Base-by-base conservation (phyloP, 2,797 vertebrate species). In the Erethizon dorsatum region DNA sequence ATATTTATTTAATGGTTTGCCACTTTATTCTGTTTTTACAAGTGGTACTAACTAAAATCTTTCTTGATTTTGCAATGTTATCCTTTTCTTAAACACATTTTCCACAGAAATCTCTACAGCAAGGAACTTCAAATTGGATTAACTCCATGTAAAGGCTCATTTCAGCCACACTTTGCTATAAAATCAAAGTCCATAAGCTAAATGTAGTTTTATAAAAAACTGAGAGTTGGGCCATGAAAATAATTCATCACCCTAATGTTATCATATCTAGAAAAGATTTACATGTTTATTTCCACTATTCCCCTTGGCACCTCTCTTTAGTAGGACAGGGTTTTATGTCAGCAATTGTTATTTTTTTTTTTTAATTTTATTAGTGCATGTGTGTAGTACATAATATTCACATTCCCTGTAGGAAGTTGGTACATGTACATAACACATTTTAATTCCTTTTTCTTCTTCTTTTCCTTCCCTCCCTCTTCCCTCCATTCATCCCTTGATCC, bases 1-100 rank as follows among this genome's bases (percentile, higher is more conserved):
- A 41, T 78, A 85, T 93, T 94, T 90, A 79, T 85, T 96, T 82
- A 95, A 59, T 57, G 88, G 88, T 50, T n/a, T 50, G 45, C 57
- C 26, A 83, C 54, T 73, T 94, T 83, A 59, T 69, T 83, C 65
- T 96, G 69, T 82, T 94, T 94, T 90, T 28, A 69, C 10, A 89
- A 93, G 83, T 78, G 63, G 79, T 94, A 47, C 67, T 93, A 89
- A 83, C 88, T 83, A 88, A 2, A 86, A 93, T 52, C 56, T 28
- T 71, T 95, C 78, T 41, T 31, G 63, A 83, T 61, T 78, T 26
- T 94, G 31, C 24, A 82, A 59, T 69, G 45, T 37, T 80, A 37
- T 14, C 47, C 18, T 67, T 45, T 90, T 47, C 14, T 95, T 77
- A 89, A 77, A 86, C 37, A 89, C 26, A 88, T 52, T 88, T 84